A percentile compares a stretch with the other conserved stretches of the same genome.
phyloP scores from a whole-genome alignment of 2,888 invertebrate genomes.

The Drosophila buzzatii region DNA sequence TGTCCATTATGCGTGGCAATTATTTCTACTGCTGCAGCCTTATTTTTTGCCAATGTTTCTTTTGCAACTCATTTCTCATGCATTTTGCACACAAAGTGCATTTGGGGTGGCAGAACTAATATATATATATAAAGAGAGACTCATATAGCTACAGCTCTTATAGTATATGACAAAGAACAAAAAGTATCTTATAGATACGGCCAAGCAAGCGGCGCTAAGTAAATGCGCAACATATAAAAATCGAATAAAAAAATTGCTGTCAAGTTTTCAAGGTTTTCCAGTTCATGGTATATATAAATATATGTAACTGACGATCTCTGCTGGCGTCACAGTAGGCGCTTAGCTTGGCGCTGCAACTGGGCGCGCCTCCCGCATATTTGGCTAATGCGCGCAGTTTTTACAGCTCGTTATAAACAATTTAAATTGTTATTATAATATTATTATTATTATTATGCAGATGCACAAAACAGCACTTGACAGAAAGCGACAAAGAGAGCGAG shows the following conservation, averaged over 20 bases:
- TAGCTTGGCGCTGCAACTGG: constrained; percentile 27
- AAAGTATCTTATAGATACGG: constrained; percentile 44
- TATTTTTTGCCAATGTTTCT: constrained; percentile 46
- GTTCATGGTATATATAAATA: constrained; percentile 79
- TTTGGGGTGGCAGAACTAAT: constrained; percentile 20
- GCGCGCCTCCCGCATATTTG: constrained; percentile 58
- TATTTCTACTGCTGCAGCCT: constrained; percentile 26
- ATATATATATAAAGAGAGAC: not conserved
- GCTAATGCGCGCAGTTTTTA: constrained; percentile 11
- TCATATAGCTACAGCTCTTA: not conserved
- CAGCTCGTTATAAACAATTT: constrained; percentile 20
- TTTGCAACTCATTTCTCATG: constrained; percentile 60
- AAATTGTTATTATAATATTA: constrained; percentile 16
- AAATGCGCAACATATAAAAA: constrained; percentile 61
- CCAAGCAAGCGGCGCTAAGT: constrained; percentile 34
- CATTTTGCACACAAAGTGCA: constrained; percentile 30
- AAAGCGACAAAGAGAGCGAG: not conserved
- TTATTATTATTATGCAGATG: not conserved
- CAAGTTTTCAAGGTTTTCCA: constrained; percentile 85
- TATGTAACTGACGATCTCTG: constrained; percentile 51
- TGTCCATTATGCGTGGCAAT: constrained; percentile 70
- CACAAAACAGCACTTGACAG: constrained; percentile 19
- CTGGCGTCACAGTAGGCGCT: constrained; percentile 37
- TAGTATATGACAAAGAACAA: constrained; percentile 10
- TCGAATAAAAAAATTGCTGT: constrained; percentile 62